These are phyloP conservation scores for Remorina albescens DNA, from an alignment of 2,797 vertebrate species.

Conservation along the genomic window DNA sequence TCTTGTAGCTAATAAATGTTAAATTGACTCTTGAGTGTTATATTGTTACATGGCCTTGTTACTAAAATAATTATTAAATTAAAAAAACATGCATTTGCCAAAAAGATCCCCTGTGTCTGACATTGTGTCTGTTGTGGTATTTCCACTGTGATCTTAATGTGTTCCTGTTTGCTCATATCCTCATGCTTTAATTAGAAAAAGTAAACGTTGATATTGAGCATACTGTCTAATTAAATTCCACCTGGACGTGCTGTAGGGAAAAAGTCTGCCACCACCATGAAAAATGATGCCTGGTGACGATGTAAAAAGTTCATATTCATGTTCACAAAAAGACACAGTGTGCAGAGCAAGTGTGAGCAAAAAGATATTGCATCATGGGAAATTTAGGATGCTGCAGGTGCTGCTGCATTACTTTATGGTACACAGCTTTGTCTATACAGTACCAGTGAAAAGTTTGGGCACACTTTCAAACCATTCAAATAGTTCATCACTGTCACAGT, in stretches of 20 bases:
- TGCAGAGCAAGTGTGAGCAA: no score
- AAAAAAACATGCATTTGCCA: neutral
- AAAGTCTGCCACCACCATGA: neutral
- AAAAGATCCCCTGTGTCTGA: neutral
- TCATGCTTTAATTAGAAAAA: neutral
- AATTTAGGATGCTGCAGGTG: no score
- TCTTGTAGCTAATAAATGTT: conserved; percentile 67
- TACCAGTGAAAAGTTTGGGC: no score
- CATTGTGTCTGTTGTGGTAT: conserved; percentile 2
- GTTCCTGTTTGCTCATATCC: neutral
- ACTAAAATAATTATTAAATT: neutral
- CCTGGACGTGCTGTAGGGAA: conserved; percentile 5
- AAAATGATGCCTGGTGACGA: no score
- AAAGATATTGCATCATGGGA: no score
- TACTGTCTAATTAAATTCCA: conserved; percentile 15
- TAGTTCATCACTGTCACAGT: no score
- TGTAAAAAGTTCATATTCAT: no score
- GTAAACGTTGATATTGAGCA: neutral
- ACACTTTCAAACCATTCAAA: no score
- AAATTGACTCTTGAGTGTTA: conserved; percentile 13
- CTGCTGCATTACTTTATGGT: no score
- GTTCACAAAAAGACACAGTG: no score
- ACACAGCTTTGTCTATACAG: no score
- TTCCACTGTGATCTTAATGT: neutral
- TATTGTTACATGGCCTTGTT: conserved; percentile 18